These are phyloP conservation scores for Lycaon pictus DNA, from an alignment of 2,113 vertebrate genomes.

Conservation along the genomic window DNA sequence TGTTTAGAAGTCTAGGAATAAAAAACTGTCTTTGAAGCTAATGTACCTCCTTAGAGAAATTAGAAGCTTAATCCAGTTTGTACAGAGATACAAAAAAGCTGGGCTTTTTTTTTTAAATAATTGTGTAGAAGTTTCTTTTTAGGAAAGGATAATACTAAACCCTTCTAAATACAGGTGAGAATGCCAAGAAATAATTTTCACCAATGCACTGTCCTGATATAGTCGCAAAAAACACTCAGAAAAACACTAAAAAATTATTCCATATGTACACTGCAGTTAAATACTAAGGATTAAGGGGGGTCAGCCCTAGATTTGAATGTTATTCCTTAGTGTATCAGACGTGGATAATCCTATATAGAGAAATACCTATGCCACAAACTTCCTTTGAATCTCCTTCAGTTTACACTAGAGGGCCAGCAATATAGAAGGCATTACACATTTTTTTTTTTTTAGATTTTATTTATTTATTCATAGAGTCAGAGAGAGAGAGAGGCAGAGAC, in stretches of 20 bases:
- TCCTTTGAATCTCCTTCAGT: background rate
- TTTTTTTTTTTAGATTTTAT: background rate
- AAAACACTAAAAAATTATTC: background rate
- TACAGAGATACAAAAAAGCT: background rate
- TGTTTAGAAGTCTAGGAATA: background rate
- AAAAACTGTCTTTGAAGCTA: background rate
- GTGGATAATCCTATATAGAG: background rate
- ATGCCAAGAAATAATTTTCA: background rate
- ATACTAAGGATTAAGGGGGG: background rate
- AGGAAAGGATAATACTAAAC: conserved; percentile 11
- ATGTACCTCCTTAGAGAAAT: background rate
- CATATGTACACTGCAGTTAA: background rate
- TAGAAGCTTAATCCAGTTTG: background rate
- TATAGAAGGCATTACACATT: background rate
- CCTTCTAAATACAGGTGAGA: conserved; percentile 8
- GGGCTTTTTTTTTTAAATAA: background rate
- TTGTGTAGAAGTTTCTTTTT: background rate
- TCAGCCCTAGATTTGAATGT: background rate
- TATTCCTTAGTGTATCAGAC: background rate
- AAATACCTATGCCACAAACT: background rate
- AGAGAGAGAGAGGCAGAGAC: no score
- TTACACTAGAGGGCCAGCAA: background rate
- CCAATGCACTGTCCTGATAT: background rate
- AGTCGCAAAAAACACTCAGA: background rate
- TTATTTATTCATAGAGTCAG: no score